Base-by-base conservation (phyloP, 2,113 vertebrate genomes). In the Sinocyclocheilus anophthalmus region DNA sequence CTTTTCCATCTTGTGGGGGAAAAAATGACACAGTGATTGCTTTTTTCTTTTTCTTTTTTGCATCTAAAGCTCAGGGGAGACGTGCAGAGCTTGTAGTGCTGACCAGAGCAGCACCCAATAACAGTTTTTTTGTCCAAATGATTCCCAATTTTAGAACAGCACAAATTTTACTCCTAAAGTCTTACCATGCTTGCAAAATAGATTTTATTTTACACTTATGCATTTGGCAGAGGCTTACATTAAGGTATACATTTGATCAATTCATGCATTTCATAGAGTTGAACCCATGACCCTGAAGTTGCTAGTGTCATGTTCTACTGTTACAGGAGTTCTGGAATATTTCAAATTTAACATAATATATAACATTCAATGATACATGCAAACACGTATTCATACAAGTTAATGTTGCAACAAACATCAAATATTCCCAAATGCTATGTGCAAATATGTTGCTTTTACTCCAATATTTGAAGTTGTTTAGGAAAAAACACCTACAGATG, bases 1-100 rank as follows among this genome's bases (percentile, higher is more conserved):
- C 92, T 94, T 83, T 83, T 90, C 91, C 91, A 94, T 93, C 94
- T 92, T 92, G 91, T 90, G 90, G 95, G 95, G 93, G 11, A 48
- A 96, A 93, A 96, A 96, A 93, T 82, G 90, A 93, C 93, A 95
- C 93, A 94, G 92, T 96, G 96, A 96, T 94, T 92, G 90, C 94
- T 95, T 92, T 96, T 93, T 93, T 87, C 67, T 81, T 24, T 61
- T 84, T 85, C 55, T 53, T 90, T 77, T 24, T 3, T 42, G 50
- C 50, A 53, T 14, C 11, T 76, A 45, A 33, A n/a, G 9, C 79
- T n/a, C 53, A 14, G 11, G 79, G 78, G 77, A 85, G 73, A 45
- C 10, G 10, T 61, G 42, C 33, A 69, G 24, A 45, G 42, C n/a
- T 30, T 16, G 26, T 30, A 81, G 14, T 30, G 4, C 14, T 81